These are phyloP conservation scores for Zaprionus vittiger DNA, from an alignment of 1,140 invertebrate genomes.

Conservation along the genomic window DNA sequence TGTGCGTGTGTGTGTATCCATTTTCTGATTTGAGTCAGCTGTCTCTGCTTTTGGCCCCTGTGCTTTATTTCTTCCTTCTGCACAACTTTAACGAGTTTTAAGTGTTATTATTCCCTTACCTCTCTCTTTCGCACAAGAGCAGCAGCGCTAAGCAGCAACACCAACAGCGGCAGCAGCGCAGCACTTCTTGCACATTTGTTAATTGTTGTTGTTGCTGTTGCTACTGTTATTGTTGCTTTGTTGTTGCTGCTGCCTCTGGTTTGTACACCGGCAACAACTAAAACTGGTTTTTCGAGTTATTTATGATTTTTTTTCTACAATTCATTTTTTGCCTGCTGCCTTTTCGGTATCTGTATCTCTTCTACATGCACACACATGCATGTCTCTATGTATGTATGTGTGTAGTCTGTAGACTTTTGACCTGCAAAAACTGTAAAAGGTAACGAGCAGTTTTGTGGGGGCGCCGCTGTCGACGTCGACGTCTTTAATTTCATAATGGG, in stretches of 20 bases:
- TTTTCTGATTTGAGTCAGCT: constrained; percentile 73
- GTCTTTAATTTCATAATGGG: constrained; percentile 76
- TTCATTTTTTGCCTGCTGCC: constrained; percentile 67
- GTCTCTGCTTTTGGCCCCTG: constrained; percentile 45
- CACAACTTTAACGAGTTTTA: constrained; percentile 78
- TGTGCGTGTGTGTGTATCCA: constrained; percentile 48
- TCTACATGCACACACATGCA: constrained; percentile 16
- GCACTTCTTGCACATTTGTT: constrained; percentile 74
- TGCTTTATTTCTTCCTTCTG: constrained; percentile 71
- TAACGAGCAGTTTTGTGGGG: constrained; percentile 38
- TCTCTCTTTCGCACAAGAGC: constrained; percentile 43
- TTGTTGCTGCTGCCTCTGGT: constrained; percentile 47
- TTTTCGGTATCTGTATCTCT: constrained; percentile 63
- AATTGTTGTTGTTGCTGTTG: constrained; percentile 54
- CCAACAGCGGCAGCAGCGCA: constrained; percentile 24
- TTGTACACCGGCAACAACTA: constrained; percentile 75
- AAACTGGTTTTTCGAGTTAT: constrained; percentile 83
- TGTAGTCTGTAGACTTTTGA: constrained; percentile 65
- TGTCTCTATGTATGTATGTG: not conserved
- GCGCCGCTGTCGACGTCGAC: constrained; percentile 22
- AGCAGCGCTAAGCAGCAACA: constrained; percentile 13
- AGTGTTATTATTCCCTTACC: constrained; percentile 72
- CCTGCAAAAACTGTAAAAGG: constrained; percentile 60
- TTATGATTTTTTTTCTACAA: constrained; percentile 78
- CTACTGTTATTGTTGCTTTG: constrained; percentile 34